Evolutionary conservation across 2,113 vertebrate species (phyloP).

Genomic region (Cervus canadensis): DNA sequence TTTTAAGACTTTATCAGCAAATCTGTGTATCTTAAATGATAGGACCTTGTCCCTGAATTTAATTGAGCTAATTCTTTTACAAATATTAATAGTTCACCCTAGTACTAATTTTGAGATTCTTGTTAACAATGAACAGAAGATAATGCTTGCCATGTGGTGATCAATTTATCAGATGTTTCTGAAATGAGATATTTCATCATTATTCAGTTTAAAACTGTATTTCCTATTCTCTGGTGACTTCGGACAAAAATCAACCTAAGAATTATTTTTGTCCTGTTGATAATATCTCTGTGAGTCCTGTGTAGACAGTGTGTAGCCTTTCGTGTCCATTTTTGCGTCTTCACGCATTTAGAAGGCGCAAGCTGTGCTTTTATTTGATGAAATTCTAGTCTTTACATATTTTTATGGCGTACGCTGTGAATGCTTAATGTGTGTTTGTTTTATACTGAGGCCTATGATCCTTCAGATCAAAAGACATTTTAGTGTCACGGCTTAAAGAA

Average conservation of each 20-base stretch:
- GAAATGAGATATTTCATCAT: conserved; percentile 5
- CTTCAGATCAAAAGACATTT: not conserved
- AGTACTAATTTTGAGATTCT: not conserved
- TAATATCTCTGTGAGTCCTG: not conserved
- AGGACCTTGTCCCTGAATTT: not conserved
- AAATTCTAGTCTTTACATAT: not conserved
- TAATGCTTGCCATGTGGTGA: not conserved
- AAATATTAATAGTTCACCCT: not conserved
- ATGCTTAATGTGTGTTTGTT: not conserved
- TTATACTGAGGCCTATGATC: not conserved
- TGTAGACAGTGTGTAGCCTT: not conserved
- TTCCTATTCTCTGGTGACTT: not conserved
- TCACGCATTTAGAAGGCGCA: not conserved
- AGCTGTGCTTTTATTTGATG: not conserved
- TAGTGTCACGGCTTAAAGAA: not conserved
- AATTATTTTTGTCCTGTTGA: not conserved
- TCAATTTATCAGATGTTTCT: conserved; percentile 24
- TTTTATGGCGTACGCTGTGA: not conserved
- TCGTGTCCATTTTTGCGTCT: not conserved
- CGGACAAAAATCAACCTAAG: not conserved
- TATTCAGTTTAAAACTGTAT: not conserved
- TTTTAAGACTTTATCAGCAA: conserved; percentile 55
- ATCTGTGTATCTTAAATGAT: conserved; percentile 14
- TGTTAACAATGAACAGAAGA: not conserved
- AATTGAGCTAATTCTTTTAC: not conserved